Base-by-base conservation (phyloP, 2,797 vertebrate genomes). In the Artibeus jamaicensis region DNA sequence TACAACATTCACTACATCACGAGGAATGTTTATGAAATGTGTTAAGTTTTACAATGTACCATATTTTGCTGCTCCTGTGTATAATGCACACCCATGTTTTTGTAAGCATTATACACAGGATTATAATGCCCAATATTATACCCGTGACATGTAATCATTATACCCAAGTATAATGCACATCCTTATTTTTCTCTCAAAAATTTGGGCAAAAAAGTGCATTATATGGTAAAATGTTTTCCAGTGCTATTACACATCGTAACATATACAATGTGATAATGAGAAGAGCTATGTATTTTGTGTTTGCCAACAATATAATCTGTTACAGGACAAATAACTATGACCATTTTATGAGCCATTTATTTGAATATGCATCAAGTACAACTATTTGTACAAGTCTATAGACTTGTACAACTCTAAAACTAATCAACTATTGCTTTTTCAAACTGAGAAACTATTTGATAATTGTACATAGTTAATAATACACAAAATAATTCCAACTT, bases 371-470 rank as follows among this genome's bases (percentile, higher is more conserved):
- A 46, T 57, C 34, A 82, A n/a, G n/a, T n/a, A n/a, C n/a, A n/a
- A n/a, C n/a, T n/a, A n/a, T n/a, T n/a, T n/a, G n/a, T n/a, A n/a
- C n/a, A n/a, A n/a, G n/a, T 76, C 73, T 88, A 48, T 0, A 83
- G 46, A 50, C 34, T 11, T 84, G 34, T 9, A 77, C 68, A 84
- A 82, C 74, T 93, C 92, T 81, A 42, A 91, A 95, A 86, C 1
- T 90, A 70, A 92, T 42, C 81, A 89, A 82, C 44, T 46, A 86
- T 34, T 67, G 87, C 82, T 59, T 79, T 83, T 94, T 95, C 73
- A 90, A 87, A 93, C 57, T 85, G 46, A 71, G 65, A 74, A 4
- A 79, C 18, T 73, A 89, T 62, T 8, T 85, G 57, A 71, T 91
- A 11, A 82, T 68, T 88, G 19, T 50, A 68, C 42, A 83, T 21